A percentile compares a stretch with the other conserved stretches of the same genome.
Evolutionary conservation across 2,888 invertebrate species (phyloP).

Genomic region (Pantelozetes paolii): DNA sequence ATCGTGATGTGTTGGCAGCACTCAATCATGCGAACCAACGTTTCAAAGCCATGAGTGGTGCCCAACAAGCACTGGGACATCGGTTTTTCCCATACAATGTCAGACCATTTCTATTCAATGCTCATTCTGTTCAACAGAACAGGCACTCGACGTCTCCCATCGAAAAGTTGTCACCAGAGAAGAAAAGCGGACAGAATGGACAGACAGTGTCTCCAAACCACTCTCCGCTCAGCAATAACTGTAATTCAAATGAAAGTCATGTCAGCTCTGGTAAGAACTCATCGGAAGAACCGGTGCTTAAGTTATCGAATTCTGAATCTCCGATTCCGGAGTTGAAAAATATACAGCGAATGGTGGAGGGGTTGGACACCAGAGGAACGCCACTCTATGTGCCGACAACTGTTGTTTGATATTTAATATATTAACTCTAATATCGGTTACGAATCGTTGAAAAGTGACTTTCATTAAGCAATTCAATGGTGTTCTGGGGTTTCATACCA

Average conservation of each 20-base stretch:
- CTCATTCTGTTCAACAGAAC: conserved; percentile 10
- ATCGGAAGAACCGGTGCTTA: not conserved
- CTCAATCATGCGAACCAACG: conserved; percentile 35
- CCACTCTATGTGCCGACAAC: conserved; percentile 24
- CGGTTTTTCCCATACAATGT: conserved; percentile 41
- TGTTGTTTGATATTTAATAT: conserved; percentile 16
- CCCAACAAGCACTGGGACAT: conserved; percentile 34
- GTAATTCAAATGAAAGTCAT: not conserved
- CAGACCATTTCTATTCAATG: conserved; percentile 32
- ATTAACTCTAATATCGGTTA: not conserved
- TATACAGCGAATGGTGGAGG: conserved; percentile 48
- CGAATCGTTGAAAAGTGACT: conserved; percentile 6
- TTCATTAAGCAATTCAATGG: conserved; percentile 37
- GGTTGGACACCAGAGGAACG: conserved; percentile 44
- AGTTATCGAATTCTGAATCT: not conserved
- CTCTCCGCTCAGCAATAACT: conserved; percentile 12
- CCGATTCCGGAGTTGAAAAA: conserved; percentile 45
- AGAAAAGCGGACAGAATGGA: not conserved
- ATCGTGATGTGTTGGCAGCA: conserved; percentile 29
- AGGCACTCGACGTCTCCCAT: not conserved
- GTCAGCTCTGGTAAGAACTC: not conserved
- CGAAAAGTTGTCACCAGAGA: not conserved
- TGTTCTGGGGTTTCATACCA: not conserved
- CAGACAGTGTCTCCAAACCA: not conserved
- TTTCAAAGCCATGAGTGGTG: conserved; percentile 28